A percentile compares a stretch with the other conserved stretches of the same genome.
Evolutionary conservation across 92 coral and sea anemone species (phyloP).

Genomic region (Scolanthus callimorphus): DNA sequence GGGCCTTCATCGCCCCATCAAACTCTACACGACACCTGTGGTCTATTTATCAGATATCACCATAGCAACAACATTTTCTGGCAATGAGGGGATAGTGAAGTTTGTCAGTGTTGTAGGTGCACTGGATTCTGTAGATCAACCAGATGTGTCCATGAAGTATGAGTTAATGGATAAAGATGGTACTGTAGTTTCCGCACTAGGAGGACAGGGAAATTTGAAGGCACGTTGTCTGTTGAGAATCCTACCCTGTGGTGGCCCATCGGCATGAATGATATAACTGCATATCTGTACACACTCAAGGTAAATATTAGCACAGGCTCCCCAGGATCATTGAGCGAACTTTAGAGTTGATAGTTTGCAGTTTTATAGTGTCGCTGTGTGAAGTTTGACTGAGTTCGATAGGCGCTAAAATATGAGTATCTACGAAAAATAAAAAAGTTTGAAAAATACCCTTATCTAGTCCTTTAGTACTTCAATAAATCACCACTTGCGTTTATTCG

Average conservation of each 20-base stretch:
- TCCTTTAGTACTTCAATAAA: too few relatives aligned
- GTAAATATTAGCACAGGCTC: too few relatives aligned
- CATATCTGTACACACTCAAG: slow-evolving; percentile 82
- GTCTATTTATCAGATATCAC: slow-evolving; percentile 91
- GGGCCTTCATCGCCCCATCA: slow-evolving; percentile 95
- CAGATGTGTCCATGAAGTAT: slow-evolving; percentile 61
- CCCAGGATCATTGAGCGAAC: too few relatives aligned
- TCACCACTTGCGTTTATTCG: too few relatives aligned
- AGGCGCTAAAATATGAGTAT: too few relatives aligned
- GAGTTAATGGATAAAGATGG: slow-evolving; percentile 69
- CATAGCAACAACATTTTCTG: slow-evolving; percentile 52
- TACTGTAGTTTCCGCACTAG: slow-evolving; percentile 41
- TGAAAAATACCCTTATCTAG: too few relatives aligned
- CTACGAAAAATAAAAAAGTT: too few relatives aligned
- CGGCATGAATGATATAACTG: slow-evolving; percentile 91
- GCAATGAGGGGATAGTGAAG: slow-evolving; percentile 54
- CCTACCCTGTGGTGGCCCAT: slow-evolving; percentile 96
- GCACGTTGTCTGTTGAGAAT: slow-evolving; percentile 41
- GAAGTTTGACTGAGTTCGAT: too few relatives aligned
- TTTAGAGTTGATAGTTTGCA: too few relatives aligned
- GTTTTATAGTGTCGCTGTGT: too few relatives aligned
- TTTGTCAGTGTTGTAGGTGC: slow-evolving; percentile 49
- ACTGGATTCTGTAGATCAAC: slow-evolving; percentile 14
- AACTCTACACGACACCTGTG: slow-evolving; percentile 88
- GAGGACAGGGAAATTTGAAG: slow-evolving; percentile 49